Evolutionary conservation across 2,113 vertebrate species (phyloP).

Genomic region (Halcyon malimbica): DNA sequence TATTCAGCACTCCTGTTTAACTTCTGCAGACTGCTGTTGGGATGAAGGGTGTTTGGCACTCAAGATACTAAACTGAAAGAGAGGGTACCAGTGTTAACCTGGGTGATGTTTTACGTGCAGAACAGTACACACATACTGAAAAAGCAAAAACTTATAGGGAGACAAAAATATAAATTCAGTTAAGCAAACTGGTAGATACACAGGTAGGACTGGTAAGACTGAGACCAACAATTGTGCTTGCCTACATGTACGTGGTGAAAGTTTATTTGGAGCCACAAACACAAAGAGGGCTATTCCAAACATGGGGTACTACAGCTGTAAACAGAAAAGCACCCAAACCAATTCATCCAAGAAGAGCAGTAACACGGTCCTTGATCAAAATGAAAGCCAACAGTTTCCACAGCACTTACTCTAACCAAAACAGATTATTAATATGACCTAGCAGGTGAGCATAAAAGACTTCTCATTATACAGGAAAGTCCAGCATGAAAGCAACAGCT

Average conservation of each 20-base stretch:
- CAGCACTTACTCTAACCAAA: background rate
- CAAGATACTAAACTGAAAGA: background rate
- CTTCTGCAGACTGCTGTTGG: background rate
- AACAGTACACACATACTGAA: background rate
- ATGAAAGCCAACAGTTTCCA: background rate
- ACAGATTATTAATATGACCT: background rate
- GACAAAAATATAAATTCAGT: background rate
- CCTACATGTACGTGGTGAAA: background rate
- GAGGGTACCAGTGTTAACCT: background rate
- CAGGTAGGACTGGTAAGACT: background rate
- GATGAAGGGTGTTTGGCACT: background rate
- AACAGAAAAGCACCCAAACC: slow-evolving; percentile 1
- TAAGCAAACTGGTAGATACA: background rate
- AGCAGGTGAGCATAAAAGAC: background rate
- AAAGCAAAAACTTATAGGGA: background rate
- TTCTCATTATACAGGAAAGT: background rate
- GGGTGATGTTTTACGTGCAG: background rate
- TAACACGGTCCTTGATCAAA: background rate
- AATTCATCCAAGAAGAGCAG: background rate
- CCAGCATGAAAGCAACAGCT: background rate
- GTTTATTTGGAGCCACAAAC: background rate
- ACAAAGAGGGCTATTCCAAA: background rate
- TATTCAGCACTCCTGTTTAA: background rate
- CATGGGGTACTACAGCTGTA: background rate
- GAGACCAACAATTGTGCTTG: background rate